Percentiles rank a stretch among this genome's conserved stretches.
These are phyloP conservation scores for Gastrophysa polygoni DNA, from an alignment of 2,888 invertebrate species.

Conservation along the genomic window DNA sequence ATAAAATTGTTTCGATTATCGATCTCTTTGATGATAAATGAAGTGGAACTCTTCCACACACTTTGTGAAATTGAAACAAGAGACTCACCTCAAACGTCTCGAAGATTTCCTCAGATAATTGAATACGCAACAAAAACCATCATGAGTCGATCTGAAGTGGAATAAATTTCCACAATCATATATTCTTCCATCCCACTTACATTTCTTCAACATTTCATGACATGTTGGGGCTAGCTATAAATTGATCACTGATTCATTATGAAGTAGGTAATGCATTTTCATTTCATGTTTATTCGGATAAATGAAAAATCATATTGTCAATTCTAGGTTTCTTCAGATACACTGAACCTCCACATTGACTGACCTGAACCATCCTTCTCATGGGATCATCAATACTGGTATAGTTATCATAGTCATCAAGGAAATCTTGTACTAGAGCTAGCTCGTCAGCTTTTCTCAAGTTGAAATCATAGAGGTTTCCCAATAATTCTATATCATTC, in stretches of 20 bases:
- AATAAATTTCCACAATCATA: conserved; percentile 60
- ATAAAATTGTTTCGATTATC: no score
- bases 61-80: no score
- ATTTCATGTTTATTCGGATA: no score
- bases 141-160: conserved; percentile 58
- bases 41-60: no score
- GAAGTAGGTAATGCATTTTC: no score
- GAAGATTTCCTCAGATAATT: conserved; percentile 38
- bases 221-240: conserved; percentile 58
- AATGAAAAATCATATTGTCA: no score
- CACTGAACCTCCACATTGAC: background rate
- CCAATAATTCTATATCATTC: conserved; percentile 42
- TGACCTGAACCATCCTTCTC: conserved; percentile 20
- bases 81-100: background rate
- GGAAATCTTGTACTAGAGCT: conserved; percentile 31
- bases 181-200: conserved; percentile 57
- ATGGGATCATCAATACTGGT: conserved; percentile 14
- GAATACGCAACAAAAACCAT: conserved; percentile 64
- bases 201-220: conserved; percentile 60
- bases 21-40: no score
- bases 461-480: conserved; percentile 46
- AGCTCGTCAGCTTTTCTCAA: conserved; percentile 24
- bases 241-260: background rate
- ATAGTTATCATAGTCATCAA: conserved; percentile 31
- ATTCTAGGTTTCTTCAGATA: no score